These are phyloP conservation scores for Basileuterus tristriatus DNA, from an alignment of 2,797 vertebrate genomes.

Conservation along the genomic window DNA sequence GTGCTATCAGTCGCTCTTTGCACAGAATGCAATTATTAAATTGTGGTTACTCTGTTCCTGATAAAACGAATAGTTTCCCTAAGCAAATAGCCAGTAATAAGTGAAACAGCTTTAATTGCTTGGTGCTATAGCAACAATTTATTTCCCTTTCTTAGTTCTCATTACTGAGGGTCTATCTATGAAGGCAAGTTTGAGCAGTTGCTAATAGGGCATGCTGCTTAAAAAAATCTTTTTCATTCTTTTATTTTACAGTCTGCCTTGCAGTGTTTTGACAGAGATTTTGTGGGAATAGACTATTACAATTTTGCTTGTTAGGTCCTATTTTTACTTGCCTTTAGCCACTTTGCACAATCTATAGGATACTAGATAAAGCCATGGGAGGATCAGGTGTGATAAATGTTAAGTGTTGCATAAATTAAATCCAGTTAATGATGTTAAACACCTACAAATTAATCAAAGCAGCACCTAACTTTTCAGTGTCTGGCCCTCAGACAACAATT, in stretches of 20 bases:
- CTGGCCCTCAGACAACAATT: background rate
- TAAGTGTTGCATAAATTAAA: constrained; percentile 9
- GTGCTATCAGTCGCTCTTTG: background rate
- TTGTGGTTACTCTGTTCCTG: background rate
- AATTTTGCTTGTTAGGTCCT: background rate
- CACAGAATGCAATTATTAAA: constrained; percentile 23
- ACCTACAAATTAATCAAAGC: constrained; percentile 23
- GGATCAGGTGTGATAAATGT: background rate
- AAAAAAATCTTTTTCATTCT: background rate
- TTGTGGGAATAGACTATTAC: background rate
- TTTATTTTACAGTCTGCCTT: background rate
- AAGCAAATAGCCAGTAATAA: constrained; percentile 21
- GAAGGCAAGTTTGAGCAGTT: background rate
- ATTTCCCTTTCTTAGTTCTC: background rate
- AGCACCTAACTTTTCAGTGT: background rate
- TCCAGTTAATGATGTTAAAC: background rate
- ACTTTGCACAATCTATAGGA: background rate
- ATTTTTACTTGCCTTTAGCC: background rate
- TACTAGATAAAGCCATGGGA: background rate
- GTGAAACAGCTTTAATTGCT: background rate
- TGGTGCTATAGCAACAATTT: background rate
- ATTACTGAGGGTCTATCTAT: background rate
- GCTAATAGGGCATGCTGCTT: background rate
- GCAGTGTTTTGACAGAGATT: background rate
- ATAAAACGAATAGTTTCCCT: background rate